phyloP scores from a whole-genome alignment of 2,113 vertebrate species.

The Melanostigma gelatinosum region DNA sequence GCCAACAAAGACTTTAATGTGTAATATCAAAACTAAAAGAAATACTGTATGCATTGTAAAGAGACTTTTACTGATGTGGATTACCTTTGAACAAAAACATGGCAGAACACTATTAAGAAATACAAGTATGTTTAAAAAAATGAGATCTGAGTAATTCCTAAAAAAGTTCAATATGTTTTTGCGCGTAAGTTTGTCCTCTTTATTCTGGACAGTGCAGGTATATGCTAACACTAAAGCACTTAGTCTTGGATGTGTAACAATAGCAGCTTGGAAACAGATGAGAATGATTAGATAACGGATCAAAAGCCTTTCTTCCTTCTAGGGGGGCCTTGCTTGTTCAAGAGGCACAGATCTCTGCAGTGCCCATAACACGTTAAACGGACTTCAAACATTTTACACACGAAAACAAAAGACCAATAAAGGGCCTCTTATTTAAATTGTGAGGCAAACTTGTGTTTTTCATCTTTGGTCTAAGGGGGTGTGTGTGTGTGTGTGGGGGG shows the following conservation, averaged over 20 bases:
- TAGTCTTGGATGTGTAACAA: slow-evolving; percentile 37
- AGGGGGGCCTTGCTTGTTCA: slow-evolving; percentile 30
- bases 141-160: not conserved
- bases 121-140: not conserved
- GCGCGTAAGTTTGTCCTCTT: not conserved
- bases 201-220: not conserved
- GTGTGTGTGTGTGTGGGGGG: not conserved
- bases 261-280: slow-evolving; percentile 50
- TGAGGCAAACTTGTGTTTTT: slow-evolving; percentile 31
- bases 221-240: slow-evolving; percentile 10
- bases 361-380: slow-evolving; percentile 33
- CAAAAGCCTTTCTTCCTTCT: slow-evolving; percentile 38
- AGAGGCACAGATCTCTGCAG: slow-evolving; percentile 17
- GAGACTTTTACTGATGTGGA: not conserved
- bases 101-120: not conserved
- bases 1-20: not conserved
- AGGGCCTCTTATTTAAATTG: slow-evolving; percentile 38
- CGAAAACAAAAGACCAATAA: slow-evolving; percentile 11
- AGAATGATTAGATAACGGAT: slow-evolving; percentile 66
- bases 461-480: not conserved
- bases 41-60: not conserved
- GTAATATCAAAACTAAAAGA: not conserved
- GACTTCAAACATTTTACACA: slow-evolving; percentile 33
- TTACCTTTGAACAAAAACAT: not conserved
- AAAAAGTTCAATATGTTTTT: not conserved